Conservation (phyloP, 2,797 vertebrate species). For the Typhlichthys subterraneus region DNA sequence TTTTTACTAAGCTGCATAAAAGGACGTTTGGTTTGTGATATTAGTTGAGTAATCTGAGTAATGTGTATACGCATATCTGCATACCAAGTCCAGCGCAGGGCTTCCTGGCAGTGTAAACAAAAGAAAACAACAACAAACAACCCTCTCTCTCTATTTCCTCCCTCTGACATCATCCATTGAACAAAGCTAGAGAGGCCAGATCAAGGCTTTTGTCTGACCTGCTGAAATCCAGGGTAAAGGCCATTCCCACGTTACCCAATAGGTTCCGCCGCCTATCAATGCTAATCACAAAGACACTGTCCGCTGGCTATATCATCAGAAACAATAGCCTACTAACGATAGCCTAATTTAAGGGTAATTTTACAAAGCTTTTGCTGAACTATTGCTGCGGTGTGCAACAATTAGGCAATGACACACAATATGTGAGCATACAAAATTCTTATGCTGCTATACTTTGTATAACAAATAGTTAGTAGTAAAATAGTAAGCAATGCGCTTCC, state of each 20-base stretch:
- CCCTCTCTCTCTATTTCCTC: constrained; percentile 34
- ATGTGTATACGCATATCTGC: no score
- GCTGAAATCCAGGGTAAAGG: constrained; percentile 68
- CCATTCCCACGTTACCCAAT: constrained; percentile 61
- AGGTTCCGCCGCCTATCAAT: constrained; percentile 41
- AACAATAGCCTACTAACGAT: no score
- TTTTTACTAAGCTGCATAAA: no score
- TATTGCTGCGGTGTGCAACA: no score
- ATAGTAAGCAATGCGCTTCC: constrained; percentile 18
- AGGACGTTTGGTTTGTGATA: no score
- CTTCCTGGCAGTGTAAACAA: constrained; percentile 6
- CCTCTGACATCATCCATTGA: constrained; percentile 53
- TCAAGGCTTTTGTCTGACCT: constrained; percentile 70
- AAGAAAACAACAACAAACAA: constrained; percentile 20
- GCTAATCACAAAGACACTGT: constrained; percentile 31
- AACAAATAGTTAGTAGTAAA: no score
- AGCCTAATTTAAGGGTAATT: no score
- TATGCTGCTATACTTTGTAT: no score
- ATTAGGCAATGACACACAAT: no score
- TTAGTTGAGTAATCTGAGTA: no score
- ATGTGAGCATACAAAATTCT: no score
- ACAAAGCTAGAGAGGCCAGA: constrained; percentile 40
- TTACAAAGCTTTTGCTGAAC: no score
- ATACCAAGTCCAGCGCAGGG: background rate
- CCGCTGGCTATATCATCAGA: constrained; percentile 19